Evolutionary conservation across 2,888 invertebrate genomes (phyloP), one percentile per base, ranked within the genome.

Genomic region (Exocentrus adspersus): DNA sequence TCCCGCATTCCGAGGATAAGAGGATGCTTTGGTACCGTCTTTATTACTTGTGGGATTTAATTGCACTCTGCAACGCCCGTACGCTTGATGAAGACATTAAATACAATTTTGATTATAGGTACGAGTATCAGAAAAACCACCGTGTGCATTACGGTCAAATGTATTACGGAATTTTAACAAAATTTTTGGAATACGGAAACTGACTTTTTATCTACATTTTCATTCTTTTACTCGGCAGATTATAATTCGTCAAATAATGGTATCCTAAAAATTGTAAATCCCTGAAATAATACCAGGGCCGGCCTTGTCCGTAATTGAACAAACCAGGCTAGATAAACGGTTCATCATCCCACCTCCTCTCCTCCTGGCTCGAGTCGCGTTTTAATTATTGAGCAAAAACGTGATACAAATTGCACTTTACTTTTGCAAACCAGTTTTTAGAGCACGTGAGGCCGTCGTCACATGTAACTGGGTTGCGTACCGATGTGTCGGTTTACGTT

Each of bases 361-460:
- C n/a, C 10, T 10, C 32, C 19, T 20, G 9, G 14, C n/a, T 32
- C 17, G 46, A 12, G 12, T 57, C 28, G n/a, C n/a, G n/a, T n/a
- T n/a, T n/a, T n/a, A n/a, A n/a, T 45, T 46, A 45, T 30, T 43
- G 32, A 12, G 17, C 43, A 57, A 57, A 57, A 57, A 57, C 50
- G 51, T 43, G 59, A 45, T 53, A 64, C 60, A 64, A 64, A 64
- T 64, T 60, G 52, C 52, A 43, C 50, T 10, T 60, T 37, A 50
- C 43, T 54, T 20, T 64, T 50, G 37, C 20, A 37, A 60, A 64
- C 60, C 43, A 51, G 60, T 63, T 63, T 54, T 63, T 63, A 12
- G 2, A 14, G 41, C 37, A 20, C 2, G 20, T 20, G 19, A 45
- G 20, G 45, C 19, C 20, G 45, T 20, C 20, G 45, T 45, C 45